phyloP scores from a whole-genome alignment of 2,888 invertebrate species.

The Zaprionus obscuricornis region DNA sequence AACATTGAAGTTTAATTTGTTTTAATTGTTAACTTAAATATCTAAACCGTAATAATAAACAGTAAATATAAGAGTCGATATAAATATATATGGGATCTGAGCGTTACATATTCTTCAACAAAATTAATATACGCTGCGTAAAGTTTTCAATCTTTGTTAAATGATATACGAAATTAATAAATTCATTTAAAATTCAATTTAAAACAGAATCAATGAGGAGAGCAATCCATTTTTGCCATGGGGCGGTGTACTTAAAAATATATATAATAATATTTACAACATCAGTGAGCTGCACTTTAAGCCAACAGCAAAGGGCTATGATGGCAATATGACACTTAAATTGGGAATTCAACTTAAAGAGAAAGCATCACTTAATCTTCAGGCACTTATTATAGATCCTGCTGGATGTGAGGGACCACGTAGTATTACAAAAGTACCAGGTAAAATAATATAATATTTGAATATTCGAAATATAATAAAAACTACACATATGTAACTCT shows the following conservation, averaged over 20 bases:
- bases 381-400: constrained; percentile 71
- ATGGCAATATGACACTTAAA: constrained; percentile 51
- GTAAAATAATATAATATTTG: constrained; percentile 37
- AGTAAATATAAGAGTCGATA: too few species aligned
- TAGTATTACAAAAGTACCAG: constrained; percentile 59
- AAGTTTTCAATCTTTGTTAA: neutral
- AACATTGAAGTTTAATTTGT: too few species aligned
- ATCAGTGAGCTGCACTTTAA: constrained; percentile 56
- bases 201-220: constrained; percentile 72
- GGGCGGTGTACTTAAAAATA: constrained; percentile 76
- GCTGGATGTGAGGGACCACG: constrained; percentile 70
- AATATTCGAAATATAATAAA: neutral
- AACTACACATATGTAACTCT: neutral
- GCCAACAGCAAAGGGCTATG: constrained; percentile 43
- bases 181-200: neutral
- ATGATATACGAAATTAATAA: neutral
- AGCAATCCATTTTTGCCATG: constrained; percentile 78
- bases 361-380: constrained; percentile 64
- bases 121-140: too few species aligned
- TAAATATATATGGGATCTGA: too few species aligned
- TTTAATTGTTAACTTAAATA: too few species aligned
- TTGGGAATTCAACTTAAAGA: constrained; percentile 55
- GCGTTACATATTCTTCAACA: too few species aligned
- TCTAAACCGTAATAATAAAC: too few species aligned
- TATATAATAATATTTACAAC: constrained; percentile 63